Evolutionary conservation across 2,888 invertebrate genomes (phyloP), one percentile per base, ranked within the genome.

Genomic region (Entomobrya proxima): DNA sequence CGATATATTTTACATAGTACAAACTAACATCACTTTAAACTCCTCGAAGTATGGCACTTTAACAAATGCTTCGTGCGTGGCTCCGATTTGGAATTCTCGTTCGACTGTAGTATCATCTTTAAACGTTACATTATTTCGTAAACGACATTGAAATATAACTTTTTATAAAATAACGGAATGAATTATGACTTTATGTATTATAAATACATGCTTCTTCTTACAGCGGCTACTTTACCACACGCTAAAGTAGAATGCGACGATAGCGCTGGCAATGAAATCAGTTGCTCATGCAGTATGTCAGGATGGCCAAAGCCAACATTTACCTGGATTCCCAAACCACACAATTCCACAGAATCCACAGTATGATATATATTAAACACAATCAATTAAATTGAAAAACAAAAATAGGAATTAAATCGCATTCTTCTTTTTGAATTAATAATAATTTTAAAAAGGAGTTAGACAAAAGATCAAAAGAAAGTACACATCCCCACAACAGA

Each of bases 71-170:
- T 55, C 50, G 15, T 55, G 78, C 18, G 1, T 9, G 11, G 84
- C 40, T 6, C 78, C 78, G 0, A 24, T 78, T 58, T 84, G 84
- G 84, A 77, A 84, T 47, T 44, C 78, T 9, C 27, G 47, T 0
- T n/a, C 47, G 0, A 58, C 18, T 52, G 13, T 4, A 30, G 5
- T 0, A 0, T n/a, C 18, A 30, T 24, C 32, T 15, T 7, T 67
- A 15, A n/a, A 75, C 21, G 21, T 27, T 35, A 2, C 55, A 13
- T 5, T 76, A 35, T 82, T 7, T 40, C 76, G 76, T 83, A 50
- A 47, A 21, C 50, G 4, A 32, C 61, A 7, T 32, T 55, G 40
- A 76, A 32, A 37, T 37, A 27, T 37, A 55, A 37, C 2, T 11
- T 69, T 24, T 15, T 4, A 40, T 24, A n/a, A 27, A 44, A 35